Percentiles rank a stretch among this genome's conserved stretches.
Evolutionary conservation across 2,113 vertebrate genomes (phyloP).

Genomic region (Heptranchias perlo): DNA sequence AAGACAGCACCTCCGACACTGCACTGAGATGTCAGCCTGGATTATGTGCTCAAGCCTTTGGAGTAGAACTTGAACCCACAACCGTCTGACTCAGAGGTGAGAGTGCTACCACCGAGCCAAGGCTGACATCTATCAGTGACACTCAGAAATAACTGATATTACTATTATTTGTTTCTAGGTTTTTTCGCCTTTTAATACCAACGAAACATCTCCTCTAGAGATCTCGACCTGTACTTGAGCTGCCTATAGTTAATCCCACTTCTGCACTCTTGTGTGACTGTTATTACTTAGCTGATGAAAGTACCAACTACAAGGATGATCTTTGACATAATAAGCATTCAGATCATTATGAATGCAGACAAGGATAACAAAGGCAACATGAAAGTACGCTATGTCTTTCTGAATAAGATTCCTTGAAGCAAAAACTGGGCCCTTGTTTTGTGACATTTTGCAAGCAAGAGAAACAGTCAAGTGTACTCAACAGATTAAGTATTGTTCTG

Average conservation of each 20-base stretch:
- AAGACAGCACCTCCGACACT: background rate
- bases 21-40: background rate
- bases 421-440: background rate
- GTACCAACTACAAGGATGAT: background rate
- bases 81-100: background rate
- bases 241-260: background rate
- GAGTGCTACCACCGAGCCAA: background rate
- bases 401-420: background rate
- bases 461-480: slow-evolving; percentile 4
- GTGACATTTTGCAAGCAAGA: background rate
- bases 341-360: background rate
- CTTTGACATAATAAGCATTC: background rate
- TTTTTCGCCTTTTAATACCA: background rate
- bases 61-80: background rate
- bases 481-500: slow-evolving; percentile 19
- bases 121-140: background rate
- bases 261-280: slow-evolving; percentile 1
- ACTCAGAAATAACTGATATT: background rate
- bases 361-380: slow-evolving; percentile 16
- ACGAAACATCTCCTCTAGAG: background rate
- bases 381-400: background rate
- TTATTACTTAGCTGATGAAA: background rate
- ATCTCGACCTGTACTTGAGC: background rate
- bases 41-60: background rate
- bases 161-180: background rate